A percentile compares a stretch with the other conserved stretches of the same genome.
phyloP scores from a whole-genome alignment of 1,140 invertebrate genomes.

The Hesperophylax magnus region DNA sequence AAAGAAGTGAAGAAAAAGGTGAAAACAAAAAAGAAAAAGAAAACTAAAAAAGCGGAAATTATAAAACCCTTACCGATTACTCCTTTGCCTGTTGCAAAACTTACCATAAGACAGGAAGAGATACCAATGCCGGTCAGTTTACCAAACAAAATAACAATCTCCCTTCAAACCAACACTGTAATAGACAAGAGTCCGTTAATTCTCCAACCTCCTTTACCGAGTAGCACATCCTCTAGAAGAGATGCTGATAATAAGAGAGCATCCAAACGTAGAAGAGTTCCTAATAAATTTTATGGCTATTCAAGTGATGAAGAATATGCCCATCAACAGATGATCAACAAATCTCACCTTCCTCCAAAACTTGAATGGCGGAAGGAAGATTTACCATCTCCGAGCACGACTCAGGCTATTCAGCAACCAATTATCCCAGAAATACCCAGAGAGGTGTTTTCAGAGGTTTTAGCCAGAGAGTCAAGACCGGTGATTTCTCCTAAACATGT shows the following conservation, averaged over 20 bases:
- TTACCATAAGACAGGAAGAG: conserved; percentile 63
- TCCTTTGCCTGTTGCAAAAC: conserved; percentile 66
- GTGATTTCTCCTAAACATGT: conserved; percentile 56
- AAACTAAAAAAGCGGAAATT: conserved; percentile 73
- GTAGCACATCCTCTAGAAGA: conserved; percentile 59
- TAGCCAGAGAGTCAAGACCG: conserved; percentile 66
- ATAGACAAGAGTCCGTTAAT: conserved; percentile 61
- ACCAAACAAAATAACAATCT: conserved; percentile 70
- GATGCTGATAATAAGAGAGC: conserved; percentile 76
- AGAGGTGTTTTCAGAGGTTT: conserved; percentile 60
- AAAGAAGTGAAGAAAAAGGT: conserved; percentile 67
- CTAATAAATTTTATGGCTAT: conserved; percentile 89
- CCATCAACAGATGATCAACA: conserved; percentile 64
- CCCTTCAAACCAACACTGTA: conserved; percentile 68
- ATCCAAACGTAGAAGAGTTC: conserved; percentile 83
- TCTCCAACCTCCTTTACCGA: conserved; percentile 54
- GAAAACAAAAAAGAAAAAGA: conserved; percentile 74
- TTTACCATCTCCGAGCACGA: conserved; percentile 66
- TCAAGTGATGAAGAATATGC: conserved; percentile 83
- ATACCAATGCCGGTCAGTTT: conserved; percentile 48
- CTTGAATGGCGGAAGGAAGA: conserved; percentile 80
- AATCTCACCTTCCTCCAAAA: conserved; percentile 71
- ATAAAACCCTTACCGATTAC: conserved; percentile 69
- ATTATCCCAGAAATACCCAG: conserved; percentile 68
- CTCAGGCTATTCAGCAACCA: conserved; percentile 64